Conservation (phyloP, 2,113 vertebrate species). For the Gymnorhina tibicen region DNA sequence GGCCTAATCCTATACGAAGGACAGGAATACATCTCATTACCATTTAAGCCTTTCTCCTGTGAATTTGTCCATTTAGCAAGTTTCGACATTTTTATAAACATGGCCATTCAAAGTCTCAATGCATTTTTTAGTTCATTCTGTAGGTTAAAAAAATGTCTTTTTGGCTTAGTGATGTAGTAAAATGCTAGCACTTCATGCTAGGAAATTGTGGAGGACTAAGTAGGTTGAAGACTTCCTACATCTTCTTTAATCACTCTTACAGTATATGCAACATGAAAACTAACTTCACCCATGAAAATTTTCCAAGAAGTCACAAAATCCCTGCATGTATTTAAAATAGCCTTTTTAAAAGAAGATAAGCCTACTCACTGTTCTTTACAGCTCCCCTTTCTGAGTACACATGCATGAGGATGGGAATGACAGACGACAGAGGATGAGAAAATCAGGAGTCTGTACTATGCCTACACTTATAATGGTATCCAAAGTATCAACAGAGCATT, state of each 20-base stretch:
- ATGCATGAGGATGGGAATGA: not conserved
- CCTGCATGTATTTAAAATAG: not conserved
- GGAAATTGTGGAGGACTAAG: not conserved
- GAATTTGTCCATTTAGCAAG: not conserved
- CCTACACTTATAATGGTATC: not conserved
- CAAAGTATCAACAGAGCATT: not conserved
- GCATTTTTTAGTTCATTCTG: not conserved
- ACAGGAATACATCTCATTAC: not conserved
- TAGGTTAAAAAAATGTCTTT: not conserved
- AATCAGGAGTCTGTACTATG: not conserved
- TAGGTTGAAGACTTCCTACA: not conserved
- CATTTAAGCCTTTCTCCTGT: not conserved
- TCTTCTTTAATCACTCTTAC: not conserved
- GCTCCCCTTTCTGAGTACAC: not conserved
- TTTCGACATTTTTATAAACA: not conserved
- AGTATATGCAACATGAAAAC: not conserved
- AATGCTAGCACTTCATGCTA: not conserved
- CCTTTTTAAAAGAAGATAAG: not conserved
- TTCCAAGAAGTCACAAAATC: not conserved
- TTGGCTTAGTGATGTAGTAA: not conserved
- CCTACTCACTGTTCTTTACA: not conserved
- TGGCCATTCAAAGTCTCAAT: not conserved
- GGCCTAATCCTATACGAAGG: not conserved
- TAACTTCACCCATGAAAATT: not conserved
- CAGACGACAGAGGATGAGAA: not conserved